phyloP scores from a whole-genome alignment of 1,140 invertebrate species.

The Tetramorium simillimum region DNA sequence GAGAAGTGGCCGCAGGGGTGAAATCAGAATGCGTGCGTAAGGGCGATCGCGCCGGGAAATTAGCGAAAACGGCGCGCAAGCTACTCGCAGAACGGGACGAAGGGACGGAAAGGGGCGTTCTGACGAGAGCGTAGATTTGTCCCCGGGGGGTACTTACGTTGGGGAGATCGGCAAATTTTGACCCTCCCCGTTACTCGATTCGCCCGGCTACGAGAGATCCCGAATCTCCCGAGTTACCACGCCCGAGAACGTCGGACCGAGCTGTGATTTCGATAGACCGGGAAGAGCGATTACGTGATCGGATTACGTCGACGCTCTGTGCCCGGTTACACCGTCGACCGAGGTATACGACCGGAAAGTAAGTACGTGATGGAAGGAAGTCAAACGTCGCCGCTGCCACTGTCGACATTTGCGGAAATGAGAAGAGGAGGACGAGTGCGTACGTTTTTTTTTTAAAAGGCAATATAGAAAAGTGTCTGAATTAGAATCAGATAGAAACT shows the following conservation, averaged over 20 bases:
- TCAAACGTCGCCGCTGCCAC: constrained; percentile 3
- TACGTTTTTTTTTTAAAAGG: not conserved
- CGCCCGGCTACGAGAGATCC: not conserved
- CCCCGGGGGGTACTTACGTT: constrained; percentile 79
- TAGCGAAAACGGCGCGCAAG: constrained; percentile 73
- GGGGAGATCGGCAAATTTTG: constrained; percentile 76
- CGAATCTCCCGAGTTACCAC: constrained; percentile 3
- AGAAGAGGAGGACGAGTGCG: not conserved
- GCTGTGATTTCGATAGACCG: constrained; percentile 52
- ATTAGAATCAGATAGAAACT: not conserved
- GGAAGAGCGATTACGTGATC: constrained; percentile 48
- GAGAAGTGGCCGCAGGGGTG: constrained; percentile 75
- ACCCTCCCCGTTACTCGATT: constrained; percentile 40
- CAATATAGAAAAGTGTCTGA: not conserved
- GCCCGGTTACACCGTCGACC: constrained; percentile 5
- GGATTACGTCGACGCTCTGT: constrained; percentile 36
- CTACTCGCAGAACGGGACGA: constrained; percentile 11
- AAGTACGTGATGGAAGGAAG: constrained; percentile 43
- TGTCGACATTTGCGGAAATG: constrained; percentile 4
- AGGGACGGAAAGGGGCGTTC: constrained; percentile 49
- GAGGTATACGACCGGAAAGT: constrained; percentile 41
- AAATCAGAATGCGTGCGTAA: constrained; percentile 67
- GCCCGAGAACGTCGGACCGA: constrained; percentile 38
- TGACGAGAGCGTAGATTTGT: constrained; percentile 80
- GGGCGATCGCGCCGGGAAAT: constrained; percentile 76